Base-by-base conservation (phyloP, 2,797 vertebrate species). In the Malurus leucopterus region DNA sequence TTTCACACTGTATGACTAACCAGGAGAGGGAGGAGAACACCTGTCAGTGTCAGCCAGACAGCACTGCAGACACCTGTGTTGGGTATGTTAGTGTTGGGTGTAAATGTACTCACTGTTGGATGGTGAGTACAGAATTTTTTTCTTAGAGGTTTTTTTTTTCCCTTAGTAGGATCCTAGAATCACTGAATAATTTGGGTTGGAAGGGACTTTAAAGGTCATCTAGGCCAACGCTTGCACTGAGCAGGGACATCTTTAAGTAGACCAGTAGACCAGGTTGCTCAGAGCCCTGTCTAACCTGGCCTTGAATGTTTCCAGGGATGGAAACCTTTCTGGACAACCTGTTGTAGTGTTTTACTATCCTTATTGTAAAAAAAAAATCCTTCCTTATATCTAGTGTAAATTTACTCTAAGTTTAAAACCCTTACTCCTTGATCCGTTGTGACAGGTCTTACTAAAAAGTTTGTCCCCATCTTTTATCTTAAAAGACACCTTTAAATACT, bases 81-180 rank as follows among this genome's bases (percentile, higher is more conserved):
- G 16, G 18, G 4, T 36, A 26, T 0, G 0, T 30, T 24, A 19
- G 29, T 32, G 43, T 32, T 16, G 21, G n/a, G 1, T 69, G 13
- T 61, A 64, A 41, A 36, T 9, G 12, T 58, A 19, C 18, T 70
- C 38, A 27, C 18, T 62, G 38, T 20, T 71, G n/a, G 29, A 24
- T 38, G 18, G 26, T 15, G 13, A 49, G 6, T 29, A 30, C 21
- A 54, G 43, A 70, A 38, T 23, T 17, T 9, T 47, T 44, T 32
- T 54, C 36, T 46, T n/a, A 9, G 1, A 16, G 12, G 2, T 7
- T 3, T 36, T 70, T 36, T 36, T 71, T 84, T 67, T 46, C 6
- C 7, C 27, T 51, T 43, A 2, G 2, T 62, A 29, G 14, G 32
- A 26, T 50, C 61, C 23, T 13, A n/a, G 44, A 75, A 29, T 41